Evolutionary conservation across 2,797 vertebrate species (phyloP).

Genomic region (Myotis vivesi): DNA sequence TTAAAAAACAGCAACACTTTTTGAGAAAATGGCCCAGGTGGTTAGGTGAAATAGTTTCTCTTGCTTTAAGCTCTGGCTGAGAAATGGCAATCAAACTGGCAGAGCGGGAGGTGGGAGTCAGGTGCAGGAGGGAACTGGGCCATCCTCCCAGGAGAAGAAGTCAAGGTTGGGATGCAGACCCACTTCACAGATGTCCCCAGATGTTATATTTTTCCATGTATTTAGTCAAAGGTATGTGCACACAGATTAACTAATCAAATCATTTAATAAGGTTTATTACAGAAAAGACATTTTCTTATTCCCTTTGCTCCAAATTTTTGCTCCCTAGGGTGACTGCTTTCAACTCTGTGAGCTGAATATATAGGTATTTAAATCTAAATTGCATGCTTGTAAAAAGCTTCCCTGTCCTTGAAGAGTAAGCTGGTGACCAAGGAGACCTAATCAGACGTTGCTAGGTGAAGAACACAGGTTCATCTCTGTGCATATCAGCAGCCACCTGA

Average conservation of each 20-base stretch:
- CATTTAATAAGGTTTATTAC: not conserved
- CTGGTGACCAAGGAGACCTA: not conserved
- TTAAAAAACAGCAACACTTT: conserved; percentile 58
- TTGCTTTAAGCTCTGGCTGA: conserved; percentile 3
- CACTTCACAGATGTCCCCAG: not conserved
- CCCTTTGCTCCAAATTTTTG: not conserved
- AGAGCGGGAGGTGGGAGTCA: too few relatives aligned
- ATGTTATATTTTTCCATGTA: not conserved
- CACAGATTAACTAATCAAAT: not conserved
- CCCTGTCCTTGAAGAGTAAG: not conserved
- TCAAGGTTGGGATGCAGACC: not conserved
- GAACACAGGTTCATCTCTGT: not conserved
- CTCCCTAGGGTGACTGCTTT: not conserved
- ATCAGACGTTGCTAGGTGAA: not conserved
- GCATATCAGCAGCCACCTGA: not conserved
- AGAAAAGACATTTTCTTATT: not conserved
- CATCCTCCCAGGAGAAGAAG: not conserved
- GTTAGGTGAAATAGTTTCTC: conserved; percentile 58
- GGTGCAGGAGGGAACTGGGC: too few relatives aligned
- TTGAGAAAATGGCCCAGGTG: conserved; percentile 63
- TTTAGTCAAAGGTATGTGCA: not conserved
- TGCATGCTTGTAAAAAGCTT: not conserved
- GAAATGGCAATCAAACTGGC: not conserved
- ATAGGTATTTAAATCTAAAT: not conserved
- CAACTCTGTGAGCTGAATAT: not conserved